Base-by-base conservation (phyloP, 2,888 invertebrate genomes). In the Mycalesis mineus region DNA sequence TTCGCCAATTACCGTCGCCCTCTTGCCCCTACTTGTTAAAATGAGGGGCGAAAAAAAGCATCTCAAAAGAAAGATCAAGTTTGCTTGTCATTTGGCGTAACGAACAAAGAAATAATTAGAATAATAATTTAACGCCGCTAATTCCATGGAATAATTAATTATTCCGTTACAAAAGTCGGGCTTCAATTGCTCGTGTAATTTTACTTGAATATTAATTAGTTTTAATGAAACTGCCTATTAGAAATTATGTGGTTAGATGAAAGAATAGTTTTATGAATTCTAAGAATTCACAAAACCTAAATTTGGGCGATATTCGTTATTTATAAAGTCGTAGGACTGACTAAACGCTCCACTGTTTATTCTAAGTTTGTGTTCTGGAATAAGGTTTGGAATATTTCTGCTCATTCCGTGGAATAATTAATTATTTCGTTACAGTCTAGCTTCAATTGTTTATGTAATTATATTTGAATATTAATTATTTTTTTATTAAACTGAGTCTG, bases 61-160 rank as follows among this genome's bases (percentile, higher is more conserved):
- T 49, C 36, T 49, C 22, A 39, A 37, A 36, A 49, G 13, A 49
- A 13, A 49, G 37, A 49, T 49, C 37, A 39, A 49, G 39, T 49
- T 37, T 13, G 28, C 49, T 49, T 49, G 37, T 49, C 49, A 28
- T 28, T 39, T n/a, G 29, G 29, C 11, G 40, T 41, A 41, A 15
- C 14, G 51, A 31, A 51, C 51, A 51, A 51, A 40, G 51, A 51
- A 41, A 40, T 51, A 29, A 51, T 51, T 51, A 51, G 7, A 51
- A 40, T 33, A 31, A 47, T 33, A 47, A 47, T 33, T 47, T 47
- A 33, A 22, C 31, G 31, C 47, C 15, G 36, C 22, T 49, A 40
- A 40, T 40, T 17, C 39, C 13, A 14, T 51, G 14, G 50, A 51
- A 51, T 51, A 51, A 36, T 36, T 36, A 51, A 40, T 51, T 51